phyloP scores from a whole-genome alignment of 2,888 invertebrate genomes.

The Rotaria magnacalcarata region DNA sequence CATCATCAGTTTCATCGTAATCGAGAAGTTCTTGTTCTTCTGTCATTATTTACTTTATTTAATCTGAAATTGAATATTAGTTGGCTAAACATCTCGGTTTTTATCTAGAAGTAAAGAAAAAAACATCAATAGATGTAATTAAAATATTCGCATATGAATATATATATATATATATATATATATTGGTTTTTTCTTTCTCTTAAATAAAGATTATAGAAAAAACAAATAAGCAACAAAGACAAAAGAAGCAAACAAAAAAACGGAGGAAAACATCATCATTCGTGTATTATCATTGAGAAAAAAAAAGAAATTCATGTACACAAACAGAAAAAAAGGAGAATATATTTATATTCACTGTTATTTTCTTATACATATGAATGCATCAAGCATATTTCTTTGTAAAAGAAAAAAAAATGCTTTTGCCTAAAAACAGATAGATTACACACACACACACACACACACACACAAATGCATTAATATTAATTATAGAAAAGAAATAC shows the following conservation, averaged over 20 bases:
- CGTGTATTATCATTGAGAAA: slow-evolving; percentile 21
- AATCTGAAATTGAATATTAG: neutral
- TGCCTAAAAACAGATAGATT: slow-evolving; percentile 24
- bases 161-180: neutral
- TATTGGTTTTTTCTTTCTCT: too few species aligned
- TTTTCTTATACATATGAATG: neutral
- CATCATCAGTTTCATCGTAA: slow-evolving; percentile 89
- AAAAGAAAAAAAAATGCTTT: slow-evolving; percentile 7
- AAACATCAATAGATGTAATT: slow-evolving; percentile 19
- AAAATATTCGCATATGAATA: too few species aligned
- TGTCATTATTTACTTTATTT: slow-evolving; percentile 47
- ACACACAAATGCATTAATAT: neutral
- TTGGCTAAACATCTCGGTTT: too few species aligned
- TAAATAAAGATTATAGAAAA: slow-evolving; percentile 20
- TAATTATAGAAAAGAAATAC: neutral
- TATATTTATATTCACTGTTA: slow-evolving; percentile 29
- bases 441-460: neutral
- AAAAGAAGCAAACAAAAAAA: neutral
- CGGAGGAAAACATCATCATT: neutral
- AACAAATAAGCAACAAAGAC: neutral
- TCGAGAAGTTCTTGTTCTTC: slow-evolving; percentile 76
- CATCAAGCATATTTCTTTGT: neutral
- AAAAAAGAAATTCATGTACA: slow-evolving; percentile 8
- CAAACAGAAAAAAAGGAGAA: neutral
- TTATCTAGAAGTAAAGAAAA: neutral